Percentiles rank a stretch among this genome's conserved stretches.
Conservation (phyloP, 2,797 vertebrate species). For the Sebastes miniatus region DNA sequence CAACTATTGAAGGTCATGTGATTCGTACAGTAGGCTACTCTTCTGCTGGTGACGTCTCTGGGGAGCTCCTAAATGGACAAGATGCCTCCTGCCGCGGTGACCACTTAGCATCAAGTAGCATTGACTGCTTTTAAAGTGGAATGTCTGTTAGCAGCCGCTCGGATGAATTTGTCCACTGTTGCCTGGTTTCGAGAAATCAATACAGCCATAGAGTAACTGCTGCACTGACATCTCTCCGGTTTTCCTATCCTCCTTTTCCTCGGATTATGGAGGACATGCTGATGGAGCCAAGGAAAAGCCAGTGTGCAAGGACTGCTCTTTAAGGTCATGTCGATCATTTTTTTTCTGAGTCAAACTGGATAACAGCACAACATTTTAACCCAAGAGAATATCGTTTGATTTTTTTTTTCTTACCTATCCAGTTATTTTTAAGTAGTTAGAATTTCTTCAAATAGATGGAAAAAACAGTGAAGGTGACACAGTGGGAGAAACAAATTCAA, state of each 20-base stretch:
- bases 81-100: slow-evolving; percentile 18
- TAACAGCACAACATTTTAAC: background rate
- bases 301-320: slow-evolving; percentile 10
- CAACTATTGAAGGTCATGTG: background rate
- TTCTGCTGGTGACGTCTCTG: slow-evolving; percentile 14
- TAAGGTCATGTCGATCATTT: slow-evolving; percentile 20
- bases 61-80: slow-evolving; percentile 55
- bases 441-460: background rate
- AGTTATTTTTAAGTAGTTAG: background rate
- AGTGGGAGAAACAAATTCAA: background rate
- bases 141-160: slow-evolving; percentile 32
- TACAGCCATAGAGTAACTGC: slow-evolving; percentile 37
- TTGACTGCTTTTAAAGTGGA: slow-evolving; percentile 69
- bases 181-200: slow-evolving; percentile 73
- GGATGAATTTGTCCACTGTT: slow-evolving; percentile 60
- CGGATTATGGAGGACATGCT: slow-evolving; percentile 47
- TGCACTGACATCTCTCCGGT: slow-evolving; percentile 20
- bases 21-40: background rate
- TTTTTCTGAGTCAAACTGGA: slow-evolving; percentile 3
- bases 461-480: background rate
- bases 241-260: slow-evolving; percentile 18
- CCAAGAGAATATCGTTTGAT: background rate
- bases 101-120: slow-evolving; percentile 73
- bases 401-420: background rate
- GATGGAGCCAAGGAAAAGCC: slow-evolving; percentile 23